Evolutionary conservation across 2,888 invertebrate genomes (phyloP), one percentile per base, ranked within the genome.

Genomic region (Acrobasis repandana): DNA sequence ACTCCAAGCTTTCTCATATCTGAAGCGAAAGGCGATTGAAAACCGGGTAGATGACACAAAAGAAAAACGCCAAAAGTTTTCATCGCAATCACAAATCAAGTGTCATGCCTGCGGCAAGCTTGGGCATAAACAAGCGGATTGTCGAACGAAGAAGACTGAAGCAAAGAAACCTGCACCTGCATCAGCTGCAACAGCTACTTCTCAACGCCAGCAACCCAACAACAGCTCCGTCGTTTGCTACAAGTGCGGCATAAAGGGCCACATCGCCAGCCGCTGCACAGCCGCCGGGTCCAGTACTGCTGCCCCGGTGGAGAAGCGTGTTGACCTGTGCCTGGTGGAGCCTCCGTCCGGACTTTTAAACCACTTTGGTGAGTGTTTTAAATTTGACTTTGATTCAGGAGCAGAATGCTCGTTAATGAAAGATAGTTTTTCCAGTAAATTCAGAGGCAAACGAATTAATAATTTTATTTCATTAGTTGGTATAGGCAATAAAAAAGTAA

Each of bases 401-500:
- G n/a, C n/a, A n/a, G n/a, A n/a, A n/a, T n/a, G n/a, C n/a, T n/a
- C n/a, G n/a, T n/a, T n/a, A n/a, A n/a, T 46, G 5, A 46, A 46
- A 46, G 46, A 46, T 5, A 46, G n/a, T 46, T n/a, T 46, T 46
- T 5, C 46, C 4, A 5, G 4, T 5, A 49, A 49, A 16, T 49
- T 49, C 10, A 16, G 18, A 15, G 49, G 49, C n/a, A 49, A 49
- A 10, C 49, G 49, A n/a, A 16, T 16, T 49, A n/a, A 49, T 49
- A 49, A 49, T 16, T 10, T 49, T 16, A 16, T 49, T 49, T 3
- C 15, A 1, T 5, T 49, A 5, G 16, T 16, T 16, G 49, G 49
- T 16, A 49, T 49, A 6, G 49, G 49, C 8, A 10, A 49, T 5
- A 16, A 2, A 15, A 3, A 16, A 15, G 49, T 49, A 49, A 16